These are phyloP conservation scores for Congeria kusceri DNA, from an alignment of 2,888 invertebrate species.

Conservation along the genomic window DNA sequence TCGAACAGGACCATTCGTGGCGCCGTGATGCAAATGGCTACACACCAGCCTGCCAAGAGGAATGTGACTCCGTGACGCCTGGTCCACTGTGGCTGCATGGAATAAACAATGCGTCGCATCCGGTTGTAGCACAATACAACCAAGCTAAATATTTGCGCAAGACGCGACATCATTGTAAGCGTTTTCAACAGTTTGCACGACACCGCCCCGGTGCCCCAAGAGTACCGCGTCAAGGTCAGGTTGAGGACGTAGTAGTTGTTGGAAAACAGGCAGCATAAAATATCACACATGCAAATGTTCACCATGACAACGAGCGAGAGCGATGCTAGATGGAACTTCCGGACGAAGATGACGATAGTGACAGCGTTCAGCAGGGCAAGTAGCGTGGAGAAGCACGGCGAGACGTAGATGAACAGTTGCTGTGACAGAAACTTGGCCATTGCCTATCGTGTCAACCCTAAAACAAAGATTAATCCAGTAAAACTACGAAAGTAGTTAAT, in stretches of 20 bases:
- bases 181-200: slow-evolving; percentile 24
- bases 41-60: background rate
- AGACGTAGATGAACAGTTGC: too few species aligned
- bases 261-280: slow-evolving; percentile 14
- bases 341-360: slow-evolving; percentile 13
- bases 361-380: slow-evolving; percentile 11
- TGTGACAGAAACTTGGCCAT: too few species aligned
- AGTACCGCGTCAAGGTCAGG: background rate
- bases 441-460: too few species aligned
- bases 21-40: background rate
- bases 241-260: slow-evolving; percentile 23
- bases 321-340: slow-evolving; percentile 5
- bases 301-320: slow-evolving; percentile 26
- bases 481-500: too few species aligned
- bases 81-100: background rate
- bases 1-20: slow-evolving; percentile 15
- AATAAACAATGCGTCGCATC: background rate
- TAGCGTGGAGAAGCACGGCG: slow-evolving; percentile 6
- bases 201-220: slow-evolving; percentile 9
- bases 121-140: slow-evolving; percentile 8
- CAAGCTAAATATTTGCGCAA: slow-evolving; percentile 28
- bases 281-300: slow-evolving; percentile 36
- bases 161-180: slow-evolving; percentile 21
- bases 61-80: background rate
- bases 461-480: too few species aligned